Percentiles rank a stretch among this genome's conserved stretches.
These are phyloP conservation scores for Galaxias olidus DNA, from an alignment of 2,797 vertebrate species.

Conservation along the genomic window DNA sequence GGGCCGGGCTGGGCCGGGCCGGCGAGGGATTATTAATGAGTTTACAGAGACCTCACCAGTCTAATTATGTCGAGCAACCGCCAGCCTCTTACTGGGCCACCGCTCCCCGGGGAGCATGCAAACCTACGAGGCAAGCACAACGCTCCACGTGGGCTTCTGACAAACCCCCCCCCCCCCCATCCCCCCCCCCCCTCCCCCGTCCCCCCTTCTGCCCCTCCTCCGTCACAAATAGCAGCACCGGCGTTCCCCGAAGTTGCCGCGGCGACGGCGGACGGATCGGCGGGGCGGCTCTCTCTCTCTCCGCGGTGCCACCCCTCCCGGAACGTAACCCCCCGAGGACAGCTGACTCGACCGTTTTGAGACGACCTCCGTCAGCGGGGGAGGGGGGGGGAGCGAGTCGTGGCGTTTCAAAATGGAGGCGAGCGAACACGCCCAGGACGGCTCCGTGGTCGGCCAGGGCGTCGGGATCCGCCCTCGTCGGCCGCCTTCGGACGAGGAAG, in stretches of 20 bases:
- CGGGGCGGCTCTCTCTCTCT: background rate
- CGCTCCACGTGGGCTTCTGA: slow-evolving; percentile 79
- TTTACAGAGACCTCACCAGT: slow-evolving; percentile 79
- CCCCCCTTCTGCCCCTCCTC: slow-evolving; percentile 65
- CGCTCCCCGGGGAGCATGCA: slow-evolving; percentile 72
- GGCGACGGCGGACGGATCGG: no score
- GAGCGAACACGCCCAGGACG: no score
- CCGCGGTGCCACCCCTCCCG: slow-evolving; percentile 53
- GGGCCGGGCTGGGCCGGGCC: slow-evolving; percentile 54
- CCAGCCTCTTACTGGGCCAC: slow-evolving; percentile 81
- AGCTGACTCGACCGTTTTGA: slow-evolving; percentile 58
- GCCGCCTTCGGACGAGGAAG: slow-evolving; percentile 19
- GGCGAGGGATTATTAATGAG: slow-evolving; percentile 78
- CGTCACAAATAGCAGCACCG: slow-evolving; percentile 66
- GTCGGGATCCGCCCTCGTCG: no score
- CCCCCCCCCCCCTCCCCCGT: slow-evolving; percentile 64
- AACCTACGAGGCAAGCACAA: slow-evolving; percentile 79
- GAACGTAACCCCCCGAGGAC: slow-evolving; percentile 73
- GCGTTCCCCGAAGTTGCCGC: no score
- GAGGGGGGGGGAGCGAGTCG: no score
- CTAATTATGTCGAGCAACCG: slow-evolving; percentile 83
- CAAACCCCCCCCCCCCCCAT: slow-evolving; percentile 81
- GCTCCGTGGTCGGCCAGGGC: no score
- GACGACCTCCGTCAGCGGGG: slow-evolving; percentile 57
- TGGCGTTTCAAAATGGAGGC: slow-evolving; percentile 22